Evolutionary conservation across 2,113 vertebrate species (phyloP).

Genomic region (Osmerus mordax): DNA sequence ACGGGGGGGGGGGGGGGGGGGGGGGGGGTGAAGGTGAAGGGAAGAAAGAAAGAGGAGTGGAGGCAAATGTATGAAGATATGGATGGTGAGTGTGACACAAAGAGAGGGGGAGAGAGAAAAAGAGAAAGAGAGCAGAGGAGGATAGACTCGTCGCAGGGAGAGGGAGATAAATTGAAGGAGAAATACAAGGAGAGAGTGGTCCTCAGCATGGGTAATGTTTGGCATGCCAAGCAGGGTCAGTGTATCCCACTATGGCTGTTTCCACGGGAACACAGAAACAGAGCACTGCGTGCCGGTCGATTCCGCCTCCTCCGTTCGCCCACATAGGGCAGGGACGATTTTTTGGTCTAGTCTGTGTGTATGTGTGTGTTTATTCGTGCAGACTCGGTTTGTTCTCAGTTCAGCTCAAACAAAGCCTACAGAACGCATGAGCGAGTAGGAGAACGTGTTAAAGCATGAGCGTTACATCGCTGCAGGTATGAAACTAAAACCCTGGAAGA

Average conservation of each 20-base stretch:
- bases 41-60: not conserved
- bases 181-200: conserved; percentile 7
- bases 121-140: not conserved
- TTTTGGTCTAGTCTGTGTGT: conserved; percentile 11
- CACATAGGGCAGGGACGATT: conserved; percentile 36
- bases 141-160: not conserved
- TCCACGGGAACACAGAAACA: conserved; percentile 53
- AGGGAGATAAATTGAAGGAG: not conserved
- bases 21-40: not conserved
- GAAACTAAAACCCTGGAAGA: not conserved
- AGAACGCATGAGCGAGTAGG: no score
- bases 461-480: no score
- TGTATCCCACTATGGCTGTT: conserved; percentile 42
- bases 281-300: conserved; percentile 19
- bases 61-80: not conserved
- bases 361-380: conserved; percentile 21
- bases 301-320: conserved; percentile 33
- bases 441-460: no score
- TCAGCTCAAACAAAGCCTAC: no score
- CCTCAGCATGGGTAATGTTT: conserved; percentile 22
- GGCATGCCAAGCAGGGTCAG: conserved; percentile 42
- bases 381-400: no score
- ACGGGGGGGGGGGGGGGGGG: no score
- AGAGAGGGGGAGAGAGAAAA: not conserved
- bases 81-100: not conserved